A percentile compares a stretch with the other conserved stretches of the same genome.
phyloP scores from a whole-genome alignment of 2,888 invertebrate species.

The Choristoneura rosaceana region DNA sequence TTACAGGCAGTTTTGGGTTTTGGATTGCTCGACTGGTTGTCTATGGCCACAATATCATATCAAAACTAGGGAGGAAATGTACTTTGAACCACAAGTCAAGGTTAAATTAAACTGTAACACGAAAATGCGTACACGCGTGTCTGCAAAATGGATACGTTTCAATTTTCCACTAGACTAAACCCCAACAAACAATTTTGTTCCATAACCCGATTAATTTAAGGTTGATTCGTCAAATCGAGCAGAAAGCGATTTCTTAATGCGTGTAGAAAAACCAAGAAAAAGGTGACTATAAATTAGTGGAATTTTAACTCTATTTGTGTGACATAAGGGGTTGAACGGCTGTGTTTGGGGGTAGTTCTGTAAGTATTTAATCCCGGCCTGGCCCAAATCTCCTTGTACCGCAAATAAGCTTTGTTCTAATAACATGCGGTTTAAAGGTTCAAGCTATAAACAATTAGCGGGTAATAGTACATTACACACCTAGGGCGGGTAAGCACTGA shows the following conservation, averaged over 20 bases:
- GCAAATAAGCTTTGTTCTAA: slow-evolving; percentile 39
- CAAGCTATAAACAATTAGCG: slow-evolving; percentile 11
- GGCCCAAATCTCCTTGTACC: slow-evolving; percentile 21
- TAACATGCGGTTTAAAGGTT: slow-evolving; percentile 31
- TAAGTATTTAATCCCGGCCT: slow-evolving; percentile 39
- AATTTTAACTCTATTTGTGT: not conserved
- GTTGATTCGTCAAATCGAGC: slow-evolving; percentile 2
- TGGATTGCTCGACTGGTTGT: too few species aligned
- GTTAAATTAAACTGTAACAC: too few species aligned
- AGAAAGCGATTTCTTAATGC: slow-evolving; percentile 37
- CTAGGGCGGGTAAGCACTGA: too few species aligned
- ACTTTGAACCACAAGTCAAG: too few species aligned
- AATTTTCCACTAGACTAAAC: slow-evolving; percentile 24
- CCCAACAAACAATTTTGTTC: not conserved
- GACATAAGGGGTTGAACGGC: not conserved
- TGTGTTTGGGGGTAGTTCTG: not conserved
- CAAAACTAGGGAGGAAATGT: too few species aligned
- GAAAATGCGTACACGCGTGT: slow-evolving; percentile 2
- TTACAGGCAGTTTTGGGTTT: too few species aligned
- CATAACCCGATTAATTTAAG: not conserved
- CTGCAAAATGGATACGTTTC: slow-evolving; percentile 21
- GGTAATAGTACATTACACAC: too few species aligned
- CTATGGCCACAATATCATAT: too few species aligned
- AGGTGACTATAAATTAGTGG: not conserved
- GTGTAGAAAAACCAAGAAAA: not conserved